Percentiles rank a stretch among this genome's conserved stretches.
Evolutionary conservation across 2,797 vertebrate species (phyloP).

Genomic region (Catharus ustulatus): DNA sequence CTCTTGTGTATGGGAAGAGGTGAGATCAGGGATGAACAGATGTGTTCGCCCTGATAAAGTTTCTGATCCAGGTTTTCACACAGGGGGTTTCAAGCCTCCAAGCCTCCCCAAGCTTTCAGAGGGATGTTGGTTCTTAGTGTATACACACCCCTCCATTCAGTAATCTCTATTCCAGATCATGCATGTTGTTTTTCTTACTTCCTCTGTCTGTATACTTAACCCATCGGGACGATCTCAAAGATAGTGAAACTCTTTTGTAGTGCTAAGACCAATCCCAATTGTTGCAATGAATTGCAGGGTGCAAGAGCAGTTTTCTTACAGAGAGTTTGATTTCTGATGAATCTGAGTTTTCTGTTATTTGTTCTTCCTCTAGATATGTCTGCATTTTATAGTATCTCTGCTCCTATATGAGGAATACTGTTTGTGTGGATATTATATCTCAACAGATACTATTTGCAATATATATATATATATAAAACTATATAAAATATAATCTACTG

Average conservation of each 20-base stretch:
- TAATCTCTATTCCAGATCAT: conserved; percentile 29
- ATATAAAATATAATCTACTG: background rate
- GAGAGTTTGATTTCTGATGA: background rate
- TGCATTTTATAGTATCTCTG: background rate
- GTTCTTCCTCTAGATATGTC: background rate
- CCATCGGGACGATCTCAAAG: background rate
- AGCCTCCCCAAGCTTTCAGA: background rate
- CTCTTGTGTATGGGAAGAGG: background rate
- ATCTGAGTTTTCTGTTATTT: background rate
- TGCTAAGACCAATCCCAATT: background rate
- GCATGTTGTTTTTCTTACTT: conserved; percentile 31
- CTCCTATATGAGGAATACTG: background rate
- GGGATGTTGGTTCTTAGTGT: background rate
- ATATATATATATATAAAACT: background rate
- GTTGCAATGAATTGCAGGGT: background rate
- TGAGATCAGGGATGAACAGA: background rate
- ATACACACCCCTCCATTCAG: conserved; percentile 36
- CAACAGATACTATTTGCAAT: background rate
- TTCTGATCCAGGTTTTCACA: background rate
- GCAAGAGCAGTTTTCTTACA: background rate
- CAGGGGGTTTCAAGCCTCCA: background rate
- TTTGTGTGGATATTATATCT: background rate
- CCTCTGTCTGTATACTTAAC: conserved; percentile 30
- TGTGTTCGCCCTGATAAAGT: background rate
- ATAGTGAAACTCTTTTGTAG: background rate